Evolutionary conservation across 2,113 vertebrate genomes (phyloP).

Genomic region (Microcebus jonahi): DNA sequence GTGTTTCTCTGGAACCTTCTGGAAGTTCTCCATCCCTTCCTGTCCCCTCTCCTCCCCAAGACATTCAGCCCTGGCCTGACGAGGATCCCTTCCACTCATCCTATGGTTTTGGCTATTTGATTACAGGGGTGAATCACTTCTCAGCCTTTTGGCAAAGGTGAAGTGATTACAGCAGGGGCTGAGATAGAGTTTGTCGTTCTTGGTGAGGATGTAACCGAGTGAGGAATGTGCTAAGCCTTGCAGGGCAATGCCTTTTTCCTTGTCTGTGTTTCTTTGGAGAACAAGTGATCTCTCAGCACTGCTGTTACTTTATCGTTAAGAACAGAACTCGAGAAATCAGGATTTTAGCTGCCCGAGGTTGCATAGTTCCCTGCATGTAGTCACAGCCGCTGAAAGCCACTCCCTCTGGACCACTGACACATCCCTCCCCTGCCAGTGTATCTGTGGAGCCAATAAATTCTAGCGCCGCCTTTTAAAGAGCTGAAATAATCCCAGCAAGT

Average conservation of each 20-base stretch:
- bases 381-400: neutral
- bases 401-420: neutral
- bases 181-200: neutral
- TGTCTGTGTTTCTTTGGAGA: neutral
- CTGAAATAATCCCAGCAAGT: conserved; percentile 24
- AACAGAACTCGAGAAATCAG: neutral
- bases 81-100: neutral
- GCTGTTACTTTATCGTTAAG: neutral
- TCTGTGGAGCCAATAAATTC: conserved; percentile 18
- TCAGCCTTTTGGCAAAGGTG: neutral
- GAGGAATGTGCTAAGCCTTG: neutral
- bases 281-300: neutral
- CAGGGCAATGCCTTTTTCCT: neutral
- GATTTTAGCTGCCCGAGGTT: neutral
- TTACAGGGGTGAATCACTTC: neutral
- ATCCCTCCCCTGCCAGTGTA: neutral
- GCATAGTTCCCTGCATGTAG: neutral
- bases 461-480: neutral
- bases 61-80: neutral
- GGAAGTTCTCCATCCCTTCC: neutral
- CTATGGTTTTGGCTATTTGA: neutral
- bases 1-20: neutral
- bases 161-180: neutral
- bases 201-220: neutral
- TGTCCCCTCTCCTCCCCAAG: accelerated